Base-by-base conservation (phyloP, 2,888 invertebrate species). In the Galerucella nymphaeae region DNA sequence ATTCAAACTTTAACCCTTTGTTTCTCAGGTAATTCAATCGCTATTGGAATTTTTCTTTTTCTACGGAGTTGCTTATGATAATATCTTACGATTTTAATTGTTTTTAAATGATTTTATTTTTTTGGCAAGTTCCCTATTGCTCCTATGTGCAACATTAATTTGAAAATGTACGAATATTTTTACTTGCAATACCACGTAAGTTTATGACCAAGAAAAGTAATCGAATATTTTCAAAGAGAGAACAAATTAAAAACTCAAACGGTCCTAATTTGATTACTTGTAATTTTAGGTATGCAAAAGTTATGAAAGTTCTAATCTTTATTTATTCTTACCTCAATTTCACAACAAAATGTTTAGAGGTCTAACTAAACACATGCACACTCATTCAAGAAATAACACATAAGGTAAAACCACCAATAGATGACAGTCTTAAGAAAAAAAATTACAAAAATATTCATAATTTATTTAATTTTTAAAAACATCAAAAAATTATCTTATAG, bases 111-210 rank as follows among this genome's bases (percentile, higher is more conserved):
- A n/a, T n/a, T n/a, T n/a, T n/a, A n/a, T n/a, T n/a, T n/a, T n/a
- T n/a, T n/a, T n/a, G n/a, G n/a, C n/a, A n/a, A n/a, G n/a, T n/a
- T n/a, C n/a, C n/a, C n/a, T n/a, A n/a, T 42, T 11, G 16, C 50
- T 50, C 50, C 50, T 50, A 50, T n/a, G 50, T 50, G 50, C n/a
- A 50, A 50, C 50, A 13, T 13, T n/a, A n/a, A 50, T 50, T 50
- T 4, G n/a, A 16, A 50, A 50, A 50, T 50, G 16, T 50, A 50
- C 50, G n/a, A 50, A 50, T 50, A n/a, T 50, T 50, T 50, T 50
- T 50, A 50, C 50, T 50, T 50, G 50, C 50, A 50, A 50, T 50
- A 50, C 50, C 50, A 50, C 16, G 50, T 50, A 50, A n/a, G 50
- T 9, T 4, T 18, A 50, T 16, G 50, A 50, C n/a, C 16, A n/a